Base-by-base conservation (phyloP, 2,888 invertebrate genomes). In the Tenthredo livida region DNA sequence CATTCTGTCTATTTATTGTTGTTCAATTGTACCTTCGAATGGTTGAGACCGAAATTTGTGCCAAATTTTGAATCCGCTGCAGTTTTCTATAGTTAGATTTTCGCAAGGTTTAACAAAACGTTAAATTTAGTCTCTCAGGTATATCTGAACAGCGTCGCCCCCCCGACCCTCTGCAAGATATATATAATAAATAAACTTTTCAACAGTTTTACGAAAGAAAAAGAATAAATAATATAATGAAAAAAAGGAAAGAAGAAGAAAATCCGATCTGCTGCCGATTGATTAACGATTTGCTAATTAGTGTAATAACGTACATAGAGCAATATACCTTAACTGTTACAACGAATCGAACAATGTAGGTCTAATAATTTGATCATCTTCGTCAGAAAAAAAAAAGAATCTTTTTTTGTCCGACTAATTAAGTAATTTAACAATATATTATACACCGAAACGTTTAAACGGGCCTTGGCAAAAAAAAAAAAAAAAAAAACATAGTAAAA, bases 241-340 rank as follows among this genome's bases (percentile, higher is more conserved):
- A 50, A 17, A 17, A 3, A 17, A 50, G 15, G 17, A n/a, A 54
- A 54, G 6, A n/a, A 54, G n/a, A 54, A n/a, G 54, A 7, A n/a
- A 54, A n/a, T 54, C n/a, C 54, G n/a, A 54, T 54, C 6, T n/a
- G 17, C 54, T 54, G 6, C 54, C 54, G 54, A 29, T 29, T 67
- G 9, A 70, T 70, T 10, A n/a, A 70, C 29, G 15, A 43, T 73
- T 43, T 43, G 72, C 72, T 73, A 21, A 73, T 40, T 73, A 73
- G 72, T 73, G 12, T 73, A 43, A 40, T 43, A 10, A 73, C 72
- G 72, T 73, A 73, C 72, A 73, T 73, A 43, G 72, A 73, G 72
- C 72, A 73, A 73, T 73, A 72, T 40, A 37, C 47, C 47, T 47
- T 43, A 73, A 73, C 72, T 43, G 72, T 73, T 73, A 73, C 72